Conservation (phyloP, 2,888 invertebrate genomes). For the Bombylius major region DNA sequence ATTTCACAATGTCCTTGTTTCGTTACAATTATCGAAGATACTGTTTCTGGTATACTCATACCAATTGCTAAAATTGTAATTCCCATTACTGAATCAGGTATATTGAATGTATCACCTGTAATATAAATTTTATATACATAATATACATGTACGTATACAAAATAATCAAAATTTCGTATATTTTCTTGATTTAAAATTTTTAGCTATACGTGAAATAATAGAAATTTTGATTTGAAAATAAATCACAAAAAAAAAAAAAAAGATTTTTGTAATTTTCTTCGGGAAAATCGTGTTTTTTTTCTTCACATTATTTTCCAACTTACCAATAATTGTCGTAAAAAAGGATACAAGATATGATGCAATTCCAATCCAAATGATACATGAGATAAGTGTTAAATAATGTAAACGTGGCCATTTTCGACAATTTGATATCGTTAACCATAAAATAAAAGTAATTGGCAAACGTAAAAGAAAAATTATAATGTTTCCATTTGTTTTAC, state of each 20-base stretch:
- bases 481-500: constrained; percentile 40
- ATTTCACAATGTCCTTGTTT: constrained; percentile 51
- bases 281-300: no score
- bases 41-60: constrained; percentile 76
- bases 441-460: constrained; percentile 60
- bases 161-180: neutral
- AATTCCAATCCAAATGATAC: constrained; percentile 67
- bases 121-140: neutral
- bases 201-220: neutral
- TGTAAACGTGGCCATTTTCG: constrained; percentile 47
- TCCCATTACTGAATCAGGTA: constrained; percentile 78
- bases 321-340: constrained; percentile 72
- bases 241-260: no score
- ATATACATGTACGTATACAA: neutral
- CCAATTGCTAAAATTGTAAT: constrained; percentile 74
- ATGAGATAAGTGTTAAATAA: constrained; percentile 62
- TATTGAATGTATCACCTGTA: constrained; percentile 59
- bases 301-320: constrained; percentile 8
- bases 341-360: constrained; percentile 77
- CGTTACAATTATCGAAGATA: constrained; percentile 72
- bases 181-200: neutral
- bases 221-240: no score
- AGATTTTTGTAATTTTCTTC: no score
- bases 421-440: constrained; percentile 67
- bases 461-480: constrained; percentile 55